Evolutionary conservation across 2,113 vertebrate species (phyloP).

Genomic region (Oenanthe melanoleuca): DNA sequence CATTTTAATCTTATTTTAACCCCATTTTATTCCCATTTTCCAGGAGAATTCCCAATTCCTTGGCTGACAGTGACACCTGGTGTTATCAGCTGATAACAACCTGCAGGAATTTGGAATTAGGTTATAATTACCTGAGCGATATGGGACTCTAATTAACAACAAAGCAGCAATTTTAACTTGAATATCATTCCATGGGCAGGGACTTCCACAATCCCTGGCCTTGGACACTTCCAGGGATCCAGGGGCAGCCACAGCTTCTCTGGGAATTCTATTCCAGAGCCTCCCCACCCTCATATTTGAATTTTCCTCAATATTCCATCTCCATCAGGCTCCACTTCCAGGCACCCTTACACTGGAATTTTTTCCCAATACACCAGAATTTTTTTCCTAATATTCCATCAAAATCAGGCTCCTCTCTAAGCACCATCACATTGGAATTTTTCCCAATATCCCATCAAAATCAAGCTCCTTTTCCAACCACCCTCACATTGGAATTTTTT

Average conservation of each 20-base stretch:
- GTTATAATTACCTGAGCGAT: background rate
- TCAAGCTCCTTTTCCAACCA: background rate
- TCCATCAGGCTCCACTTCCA: background rate
- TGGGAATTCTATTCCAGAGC: background rate
- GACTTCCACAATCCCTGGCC: background rate
- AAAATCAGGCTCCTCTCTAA: too few relatives aligned
- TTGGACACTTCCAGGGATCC: background rate
- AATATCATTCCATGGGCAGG: background rate
- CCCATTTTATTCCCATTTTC: background rate
- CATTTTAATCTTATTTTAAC: too few relatives aligned
- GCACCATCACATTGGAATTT: too few relatives aligned
- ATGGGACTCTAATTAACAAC: background rate
- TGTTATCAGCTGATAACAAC: background rate
- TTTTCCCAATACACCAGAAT: background rate
- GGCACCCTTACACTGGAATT: background rate
- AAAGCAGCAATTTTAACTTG: background rate
- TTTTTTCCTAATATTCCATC: background rate
- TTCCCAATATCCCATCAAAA: background rate
- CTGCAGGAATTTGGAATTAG: background rate
- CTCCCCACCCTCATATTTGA: background rate
- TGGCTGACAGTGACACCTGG: constrained; percentile 32
- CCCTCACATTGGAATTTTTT: too few relatives aligned
- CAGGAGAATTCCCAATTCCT: background rate
- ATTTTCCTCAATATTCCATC: background rate
- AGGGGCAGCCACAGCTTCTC: background rate